A percentile compares a stretch with the other conserved stretches of the same genome.
These are phyloP conservation scores for Agrotis puta DNA, from an alignment of 2,888 invertebrate species.

Conservation along the genomic window DNA sequence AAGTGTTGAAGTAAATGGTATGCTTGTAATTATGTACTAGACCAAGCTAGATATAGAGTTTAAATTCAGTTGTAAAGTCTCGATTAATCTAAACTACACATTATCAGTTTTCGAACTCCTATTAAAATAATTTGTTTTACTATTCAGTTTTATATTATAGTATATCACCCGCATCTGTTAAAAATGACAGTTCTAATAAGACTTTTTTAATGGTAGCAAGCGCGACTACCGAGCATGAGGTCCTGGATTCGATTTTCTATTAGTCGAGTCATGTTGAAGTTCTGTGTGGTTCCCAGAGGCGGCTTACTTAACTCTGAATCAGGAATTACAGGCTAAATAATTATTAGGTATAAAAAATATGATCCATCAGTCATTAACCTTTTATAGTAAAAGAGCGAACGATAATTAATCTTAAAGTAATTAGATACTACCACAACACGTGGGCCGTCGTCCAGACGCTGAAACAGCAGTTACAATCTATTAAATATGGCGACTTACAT, in stretches of 20 bases:
- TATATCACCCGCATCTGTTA: slow-evolving; percentile 28
- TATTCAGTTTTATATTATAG: neutral
- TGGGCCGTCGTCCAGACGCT: slow-evolving; percentile 78
- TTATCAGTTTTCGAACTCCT: neutral
- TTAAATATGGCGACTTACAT: slow-evolving; percentile 73
- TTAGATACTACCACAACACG: slow-evolving; percentile 59
- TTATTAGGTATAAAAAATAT: neutral
- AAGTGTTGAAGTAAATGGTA: neutral
- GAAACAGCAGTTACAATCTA: slow-evolving; percentile 73
- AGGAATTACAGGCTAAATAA: no score
- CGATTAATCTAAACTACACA: neutral
- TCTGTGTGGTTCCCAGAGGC: no score
- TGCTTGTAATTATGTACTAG: neutral
- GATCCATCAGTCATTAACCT: slow-evolving; percentile 56
- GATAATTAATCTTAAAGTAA: slow-evolving; percentile 53
- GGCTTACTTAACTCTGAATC: no score
- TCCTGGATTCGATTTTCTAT: no score
- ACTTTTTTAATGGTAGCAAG: neutral
- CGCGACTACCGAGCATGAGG: no score
- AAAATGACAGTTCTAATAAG: slow-evolving; percentile 7
- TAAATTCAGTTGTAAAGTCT: neutral
- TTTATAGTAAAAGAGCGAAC: slow-evolving; percentile 43
- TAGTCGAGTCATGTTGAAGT: no score
- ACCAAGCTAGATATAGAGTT: neutral
- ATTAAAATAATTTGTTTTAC: neutral